phyloP scores from a whole-genome alignment of 2,888 invertebrate species.

The Phaonia tiefii region DNA sequence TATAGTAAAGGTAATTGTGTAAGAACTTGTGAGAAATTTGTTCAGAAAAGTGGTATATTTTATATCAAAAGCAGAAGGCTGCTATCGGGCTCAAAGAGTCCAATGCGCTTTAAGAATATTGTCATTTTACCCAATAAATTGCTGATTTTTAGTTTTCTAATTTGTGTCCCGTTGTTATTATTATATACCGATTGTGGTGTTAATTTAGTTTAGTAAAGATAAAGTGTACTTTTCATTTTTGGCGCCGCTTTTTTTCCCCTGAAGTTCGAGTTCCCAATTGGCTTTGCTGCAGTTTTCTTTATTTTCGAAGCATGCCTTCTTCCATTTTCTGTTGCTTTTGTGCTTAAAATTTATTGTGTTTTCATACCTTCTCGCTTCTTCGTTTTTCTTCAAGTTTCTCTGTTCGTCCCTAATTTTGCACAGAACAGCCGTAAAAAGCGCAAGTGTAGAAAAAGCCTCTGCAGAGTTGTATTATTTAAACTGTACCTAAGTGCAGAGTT shows the following conservation, averaged over 20 bases:
- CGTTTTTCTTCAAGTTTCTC: conserved; percentile 29
- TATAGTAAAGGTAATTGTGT: neutral
- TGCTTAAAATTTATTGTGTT: conserved; percentile 58
- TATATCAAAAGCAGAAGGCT: too few relatives aligned
- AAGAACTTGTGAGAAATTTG: too few relatives aligned
- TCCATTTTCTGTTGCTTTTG: conserved; percentile 46
- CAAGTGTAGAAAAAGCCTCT: neutral
- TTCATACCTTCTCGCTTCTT: conserved; percentile 48
- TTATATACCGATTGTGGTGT: neutral
- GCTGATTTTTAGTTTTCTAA: neutral
- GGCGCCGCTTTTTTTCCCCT: conserved; percentile 62
- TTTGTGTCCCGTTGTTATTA: neutral
- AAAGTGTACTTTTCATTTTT: conserved; percentile 41
- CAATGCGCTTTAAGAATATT: too few relatives aligned
- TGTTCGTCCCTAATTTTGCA: conserved; percentile 50
- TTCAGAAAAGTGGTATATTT: too few relatives aligned
- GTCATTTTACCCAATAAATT: too few relatives aligned
- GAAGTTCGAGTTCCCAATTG: conserved; percentile 1
- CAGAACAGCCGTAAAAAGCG: conserved; percentile 31
- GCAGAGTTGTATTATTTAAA: conserved; percentile 56
- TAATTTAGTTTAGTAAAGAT: neutral
- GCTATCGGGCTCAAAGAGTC: too few relatives aligned
- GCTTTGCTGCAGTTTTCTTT: too few relatives aligned
- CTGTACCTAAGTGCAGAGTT: conserved; percentile 49
- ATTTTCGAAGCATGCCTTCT: conserved; percentile 45